Evolutionary conservation across 2,888 invertebrate genomes (phyloP).

Genomic region (Ornithoptera priamus): DNA sequence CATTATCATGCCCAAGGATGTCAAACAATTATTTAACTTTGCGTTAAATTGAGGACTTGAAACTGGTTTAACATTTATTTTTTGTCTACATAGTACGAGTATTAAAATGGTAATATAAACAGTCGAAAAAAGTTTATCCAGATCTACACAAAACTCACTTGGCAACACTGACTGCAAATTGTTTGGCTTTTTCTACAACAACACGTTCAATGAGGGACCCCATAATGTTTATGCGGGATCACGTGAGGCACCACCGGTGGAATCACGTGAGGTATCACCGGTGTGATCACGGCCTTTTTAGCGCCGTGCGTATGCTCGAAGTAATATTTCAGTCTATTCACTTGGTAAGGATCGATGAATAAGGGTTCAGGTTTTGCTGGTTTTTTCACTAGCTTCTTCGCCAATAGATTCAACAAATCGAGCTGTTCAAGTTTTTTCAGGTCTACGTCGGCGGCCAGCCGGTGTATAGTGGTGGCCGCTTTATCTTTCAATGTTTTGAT

Average conservation of each 20-base stretch:
- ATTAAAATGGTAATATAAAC: too few species aligned
- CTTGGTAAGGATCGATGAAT: constrained; percentile 38
- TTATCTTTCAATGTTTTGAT: constrained; percentile 41
- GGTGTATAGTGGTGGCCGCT: constrained; percentile 44
- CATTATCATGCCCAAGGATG: too few species aligned
- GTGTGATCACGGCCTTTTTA: constrained; percentile 35
- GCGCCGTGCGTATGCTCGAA: constrained; percentile 36
- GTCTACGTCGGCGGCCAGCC: constrained; percentile 40
- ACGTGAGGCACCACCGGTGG: constrained; percentile 16
- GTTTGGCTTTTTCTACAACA: not conserved
- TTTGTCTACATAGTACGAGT: too few species aligned
- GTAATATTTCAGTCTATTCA: constrained; percentile 39
- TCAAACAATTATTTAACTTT: too few species aligned
- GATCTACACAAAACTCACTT: not conserved
- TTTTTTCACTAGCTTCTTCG: constrained; percentile 25
- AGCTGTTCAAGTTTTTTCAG: constrained; percentile 39
- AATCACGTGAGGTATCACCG: constrained; percentile 29
- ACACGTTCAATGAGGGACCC: constrained; percentile 16
- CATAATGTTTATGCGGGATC: constrained; percentile 14
- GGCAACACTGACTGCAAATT: constrained; percentile 1
- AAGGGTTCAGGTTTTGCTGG: constrained; percentile 30
- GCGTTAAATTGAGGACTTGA: too few species aligned
- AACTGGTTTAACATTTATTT: too few species aligned
- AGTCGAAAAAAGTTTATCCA: not conserved
- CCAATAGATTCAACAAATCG: constrained; percentile 32